These are phyloP conservation scores for Grus americana DNA, from an alignment of 2,113 vertebrate species.

Conservation along the genomic window DNA sequence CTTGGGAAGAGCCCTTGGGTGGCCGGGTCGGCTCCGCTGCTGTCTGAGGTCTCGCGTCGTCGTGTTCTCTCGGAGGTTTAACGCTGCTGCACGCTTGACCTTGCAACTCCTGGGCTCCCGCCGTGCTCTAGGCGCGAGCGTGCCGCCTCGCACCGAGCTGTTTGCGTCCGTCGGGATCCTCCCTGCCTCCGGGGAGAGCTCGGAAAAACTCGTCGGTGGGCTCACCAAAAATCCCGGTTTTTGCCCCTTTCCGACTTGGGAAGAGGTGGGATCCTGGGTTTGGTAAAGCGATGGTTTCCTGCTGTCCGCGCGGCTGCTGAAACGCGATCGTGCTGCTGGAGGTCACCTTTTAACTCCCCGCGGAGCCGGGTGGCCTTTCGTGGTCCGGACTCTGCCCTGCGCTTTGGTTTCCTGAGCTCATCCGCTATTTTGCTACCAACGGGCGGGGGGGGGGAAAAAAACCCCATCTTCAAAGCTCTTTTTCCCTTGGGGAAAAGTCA, in stretches of 20 bases:
- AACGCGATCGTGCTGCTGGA: background rate
- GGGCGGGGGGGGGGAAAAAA: rapidly evolving
- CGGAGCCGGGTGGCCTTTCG: background rate
- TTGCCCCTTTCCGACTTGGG: rapidly evolving
- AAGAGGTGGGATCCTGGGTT: background rate
- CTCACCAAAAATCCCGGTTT: background rate
- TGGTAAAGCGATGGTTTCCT: background rate
- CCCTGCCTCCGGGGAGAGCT: too few relatives aligned
- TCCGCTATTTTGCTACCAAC: background rate
- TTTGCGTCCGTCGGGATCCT: background rate
- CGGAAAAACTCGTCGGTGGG: background rate
- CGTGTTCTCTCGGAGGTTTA: background rate
- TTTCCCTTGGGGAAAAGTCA: background rate
- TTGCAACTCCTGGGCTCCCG: background rate
- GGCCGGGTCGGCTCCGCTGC: background rate
- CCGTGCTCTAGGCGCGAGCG: background rate
- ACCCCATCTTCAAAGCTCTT: background rate
- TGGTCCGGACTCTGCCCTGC: background rate
- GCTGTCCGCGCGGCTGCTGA: background rate
- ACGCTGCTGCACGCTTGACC: too few relatives aligned
- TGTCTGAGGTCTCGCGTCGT: rapidly evolving
- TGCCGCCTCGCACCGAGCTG: background rate
- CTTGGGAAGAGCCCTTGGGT: background rate
- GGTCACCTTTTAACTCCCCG: background rate
- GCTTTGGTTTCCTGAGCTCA: conserved; percentile 23